Evolutionary conservation across 1,140 invertebrate species (phyloP), one percentile per base, ranked within the genome.

Genomic region (Drosophila orosa): DNA sequence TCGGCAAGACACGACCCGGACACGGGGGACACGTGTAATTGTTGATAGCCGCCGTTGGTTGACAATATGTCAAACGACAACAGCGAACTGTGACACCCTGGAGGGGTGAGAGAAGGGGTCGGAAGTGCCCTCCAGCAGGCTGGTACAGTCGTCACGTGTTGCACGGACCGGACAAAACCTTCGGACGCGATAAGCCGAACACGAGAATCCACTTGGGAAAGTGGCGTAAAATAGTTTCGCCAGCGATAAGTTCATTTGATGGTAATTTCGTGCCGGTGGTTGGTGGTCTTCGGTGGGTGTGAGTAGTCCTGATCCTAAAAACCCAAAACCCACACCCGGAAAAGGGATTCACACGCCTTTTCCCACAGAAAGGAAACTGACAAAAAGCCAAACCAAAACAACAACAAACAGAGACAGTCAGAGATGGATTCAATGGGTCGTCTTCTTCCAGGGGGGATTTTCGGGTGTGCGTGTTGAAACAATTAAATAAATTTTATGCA

Each of bases 191-290:
- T 83, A 83, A 83, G 80, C 80, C 63, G 57, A 89, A 87, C 84
- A 87, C 65, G 84, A 80, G 84, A 87, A 87, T 89, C 84, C 80
- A 87, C 84, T 87, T 77, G 80, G 84, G 73, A 87, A 87, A 87
- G 80, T 74, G 84, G 76, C 84, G 84, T 87, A 89, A 89, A 87
- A 87, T 87, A 87, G 84, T 87, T 78, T 71, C 60, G 82, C 84
- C 54, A 63, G 83, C 83, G 83, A 87, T 87, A 87, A 87, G 83
- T 87, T 83, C 84, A 87, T 87, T 87, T 83, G 84, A 77, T 87
- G 75, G 74, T 83, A 87, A 89, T 83, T 87, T 87, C 39, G 65
- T 74, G 62, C 60, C 68, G 74, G 73, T 76, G 74, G 73, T 60
- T 45, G 44, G 8, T 22, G 60, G 17, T 48, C 45, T 27, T n/a